Conservation (phyloP, 2,113 vertebrate genomes). For the Heterotis niloticus region DNA sequence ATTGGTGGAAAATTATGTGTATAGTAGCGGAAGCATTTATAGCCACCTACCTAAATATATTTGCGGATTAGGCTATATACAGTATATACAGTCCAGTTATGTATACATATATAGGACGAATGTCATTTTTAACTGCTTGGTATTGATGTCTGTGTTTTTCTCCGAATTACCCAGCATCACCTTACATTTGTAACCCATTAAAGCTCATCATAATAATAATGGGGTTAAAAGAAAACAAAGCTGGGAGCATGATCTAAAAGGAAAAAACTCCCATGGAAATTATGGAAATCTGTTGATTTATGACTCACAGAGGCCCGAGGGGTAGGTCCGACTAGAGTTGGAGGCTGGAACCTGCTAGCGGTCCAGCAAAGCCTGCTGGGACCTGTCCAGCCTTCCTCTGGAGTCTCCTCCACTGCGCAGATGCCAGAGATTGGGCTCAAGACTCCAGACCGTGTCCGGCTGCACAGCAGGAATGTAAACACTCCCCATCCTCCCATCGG, state of each 20-base stretch:
- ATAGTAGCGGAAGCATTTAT: too few relatives aligned
- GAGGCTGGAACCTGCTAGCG: background rate
- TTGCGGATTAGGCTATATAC: too few relatives aligned
- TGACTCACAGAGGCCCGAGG: background rate
- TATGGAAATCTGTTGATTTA: background rate
- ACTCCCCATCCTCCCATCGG: slow-evolving; percentile 42
- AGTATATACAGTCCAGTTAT: too few relatives aligned
- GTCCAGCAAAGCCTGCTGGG: slow-evolving; percentile 4
- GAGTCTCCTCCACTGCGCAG: slow-evolving; percentile 45
- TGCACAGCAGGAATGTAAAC: slow-evolving; percentile 70
- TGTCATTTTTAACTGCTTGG: too few relatives aligned
- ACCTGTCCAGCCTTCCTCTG: slow-evolving; percentile 41
- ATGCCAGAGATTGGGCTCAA: slow-evolving; percentile 43
- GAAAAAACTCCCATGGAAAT: background rate
- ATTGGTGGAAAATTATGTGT: too few relatives aligned
- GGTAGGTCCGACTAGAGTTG: too few relatives aligned
- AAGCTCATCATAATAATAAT: too few relatives aligned
- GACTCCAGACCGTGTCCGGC: slow-evolving; percentile 49
- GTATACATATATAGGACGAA: background rate
- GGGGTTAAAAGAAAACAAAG: background rate
- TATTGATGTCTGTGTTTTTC: too few relatives aligned
- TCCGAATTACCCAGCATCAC: too few relatives aligned
- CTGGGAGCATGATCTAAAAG: background rate
- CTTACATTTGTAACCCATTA: too few relatives aligned
- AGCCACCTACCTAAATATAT: too few relatives aligned